These are phyloP conservation scores for Colletes gigas DNA, from an alignment of 1,140 invertebrate species.

Conservation along the genomic window DNA sequence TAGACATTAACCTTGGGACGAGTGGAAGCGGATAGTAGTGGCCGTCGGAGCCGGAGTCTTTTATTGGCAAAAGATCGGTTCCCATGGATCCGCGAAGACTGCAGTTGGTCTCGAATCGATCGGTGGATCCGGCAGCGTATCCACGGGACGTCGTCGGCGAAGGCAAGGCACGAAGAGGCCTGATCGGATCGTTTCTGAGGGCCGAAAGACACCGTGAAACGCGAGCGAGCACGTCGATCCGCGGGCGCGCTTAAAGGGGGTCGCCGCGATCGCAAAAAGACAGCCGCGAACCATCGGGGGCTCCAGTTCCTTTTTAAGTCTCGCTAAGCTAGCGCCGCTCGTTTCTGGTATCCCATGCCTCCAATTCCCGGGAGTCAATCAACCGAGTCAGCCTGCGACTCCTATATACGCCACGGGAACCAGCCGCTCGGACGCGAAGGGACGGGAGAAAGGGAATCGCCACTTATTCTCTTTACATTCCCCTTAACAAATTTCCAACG, in stretches of 20 bases:
- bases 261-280: constrained; percentile 55
- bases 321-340: constrained; percentile 62
- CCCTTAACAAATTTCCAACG: constrained; percentile 66
- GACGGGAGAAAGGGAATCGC: constrained; percentile 42
- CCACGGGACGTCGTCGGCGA: background rate
- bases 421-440: constrained; percentile 25
- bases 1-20: no score
- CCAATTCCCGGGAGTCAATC: constrained; percentile 58
- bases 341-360: constrained; percentile 58
- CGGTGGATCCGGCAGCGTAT: background rate
- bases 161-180: constrained; percentile 6
- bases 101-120: background rate
- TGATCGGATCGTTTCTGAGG: constrained; percentile 43
- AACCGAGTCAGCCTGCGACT: constrained; percentile 42
- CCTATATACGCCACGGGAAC: constrained; percentile 37
- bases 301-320: constrained; percentile 62
- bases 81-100: constrained; percentile 15
- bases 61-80: constrained; percentile 3
- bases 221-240: constrained; percentile 47
- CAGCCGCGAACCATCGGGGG: constrained; percentile 15
- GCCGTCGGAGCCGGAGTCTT: no score
- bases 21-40: no score
- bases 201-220: constrained; percentile 42
- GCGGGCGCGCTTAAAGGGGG: constrained; percentile 40
- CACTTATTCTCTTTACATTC: constrained; percentile 63